Percentiles rank a stretch among this genome's conserved stretches.
Conservation (phyloP, 2,113 vertebrate species). For the Elaphurus davidianus region DNA sequence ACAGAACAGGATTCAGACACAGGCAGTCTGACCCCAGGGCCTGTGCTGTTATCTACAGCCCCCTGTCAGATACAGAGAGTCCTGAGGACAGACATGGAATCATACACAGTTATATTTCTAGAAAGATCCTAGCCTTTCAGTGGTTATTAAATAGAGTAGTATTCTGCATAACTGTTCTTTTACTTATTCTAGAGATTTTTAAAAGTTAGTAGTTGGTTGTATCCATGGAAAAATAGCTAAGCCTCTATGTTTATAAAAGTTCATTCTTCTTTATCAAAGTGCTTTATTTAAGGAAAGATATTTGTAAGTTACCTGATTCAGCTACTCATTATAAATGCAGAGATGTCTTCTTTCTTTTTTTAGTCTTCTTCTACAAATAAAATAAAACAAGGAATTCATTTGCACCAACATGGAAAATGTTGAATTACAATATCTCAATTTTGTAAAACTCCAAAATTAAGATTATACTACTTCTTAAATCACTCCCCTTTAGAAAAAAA, state of each 20-base stretch:
- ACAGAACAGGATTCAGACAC: not conserved
- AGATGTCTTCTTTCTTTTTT: slow-evolving; percentile 13
- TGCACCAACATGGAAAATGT: not conserved
- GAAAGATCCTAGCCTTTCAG: not conserved
- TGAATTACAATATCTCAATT: slow-evolving; percentile 24
- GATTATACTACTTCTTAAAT: slow-evolving; percentile 14
- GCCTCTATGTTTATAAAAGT: not conserved
- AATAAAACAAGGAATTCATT: not conserved
- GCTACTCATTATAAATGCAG: not conserved
- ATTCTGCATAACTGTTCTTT: not conserved
- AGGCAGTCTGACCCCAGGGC: not conserved
- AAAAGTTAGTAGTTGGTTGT: not conserved
- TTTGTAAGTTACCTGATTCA: not conserved
- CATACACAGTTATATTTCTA: not conserved
- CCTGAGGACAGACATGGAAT: not conserved
- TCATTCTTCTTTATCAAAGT: slow-evolving; percentile 5
- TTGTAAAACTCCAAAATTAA: not conserved
- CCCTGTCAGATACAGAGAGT: not conserved
- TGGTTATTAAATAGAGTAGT: not conserved
- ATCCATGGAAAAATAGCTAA: not conserved
- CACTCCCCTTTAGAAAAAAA: not conserved
- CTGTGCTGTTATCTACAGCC: too few species aligned
- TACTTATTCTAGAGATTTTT: not conserved
- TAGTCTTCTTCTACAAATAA: not conserved
- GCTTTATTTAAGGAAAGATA: not conserved